These are phyloP conservation scores for Echinarachnius parma DNA, from an alignment of 53 echinoderm and acorn worm species.

Conservation along the genomic window DNA sequence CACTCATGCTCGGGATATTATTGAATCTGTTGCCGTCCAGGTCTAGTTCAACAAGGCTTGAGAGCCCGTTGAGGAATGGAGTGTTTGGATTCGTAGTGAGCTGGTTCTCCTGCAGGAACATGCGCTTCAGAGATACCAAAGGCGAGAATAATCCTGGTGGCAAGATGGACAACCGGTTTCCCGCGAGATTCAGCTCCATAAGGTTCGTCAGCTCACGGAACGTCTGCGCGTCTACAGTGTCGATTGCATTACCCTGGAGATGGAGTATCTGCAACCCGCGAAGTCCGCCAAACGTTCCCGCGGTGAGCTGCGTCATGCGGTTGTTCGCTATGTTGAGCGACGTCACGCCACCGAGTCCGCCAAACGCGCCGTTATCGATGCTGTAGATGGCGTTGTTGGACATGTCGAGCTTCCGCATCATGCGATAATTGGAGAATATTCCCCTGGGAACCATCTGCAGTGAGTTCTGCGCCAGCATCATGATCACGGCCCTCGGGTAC, in stretches of 20 bases:
- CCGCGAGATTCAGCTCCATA: conserved; percentile 74
- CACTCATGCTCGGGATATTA: conserved; percentile 66
- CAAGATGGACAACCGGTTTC: conserved; percentile 64
- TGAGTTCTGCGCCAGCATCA: conserved; percentile 80
- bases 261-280: conserved; percentile 52
- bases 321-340: conserved; percentile 67
- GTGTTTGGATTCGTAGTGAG: conserved; percentile 45
- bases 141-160: conserved; percentile 64
- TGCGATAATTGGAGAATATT: conserved; percentile 55
- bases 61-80: conserved; percentile 60
- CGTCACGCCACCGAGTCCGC: conserved; percentile 27
- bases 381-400: conserved; percentile 63
- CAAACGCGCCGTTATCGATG: conserved; percentile 62
- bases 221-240: conserved; percentile 50
- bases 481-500: conserved; percentile 45
- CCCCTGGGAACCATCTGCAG: conserved; percentile 46
- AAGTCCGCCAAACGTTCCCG: conserved; percentile 55
- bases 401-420: conserved; percentile 62
- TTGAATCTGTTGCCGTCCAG: conserved; percentile 80
- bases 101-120: conserved; percentile 78
- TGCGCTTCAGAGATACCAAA: conserved; percentile 52
- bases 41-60: conserved; percentile 66
- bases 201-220: conserved; percentile 64
- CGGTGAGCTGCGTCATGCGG: conserved; percentile 57
- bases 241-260: conserved; percentile 76